Percentiles rank a stretch among this genome's conserved stretches.
These are phyloP conservation scores for Mus pahari DNA, from an alignment of 2,113 vertebrate species.

Conservation along the genomic window DNA sequence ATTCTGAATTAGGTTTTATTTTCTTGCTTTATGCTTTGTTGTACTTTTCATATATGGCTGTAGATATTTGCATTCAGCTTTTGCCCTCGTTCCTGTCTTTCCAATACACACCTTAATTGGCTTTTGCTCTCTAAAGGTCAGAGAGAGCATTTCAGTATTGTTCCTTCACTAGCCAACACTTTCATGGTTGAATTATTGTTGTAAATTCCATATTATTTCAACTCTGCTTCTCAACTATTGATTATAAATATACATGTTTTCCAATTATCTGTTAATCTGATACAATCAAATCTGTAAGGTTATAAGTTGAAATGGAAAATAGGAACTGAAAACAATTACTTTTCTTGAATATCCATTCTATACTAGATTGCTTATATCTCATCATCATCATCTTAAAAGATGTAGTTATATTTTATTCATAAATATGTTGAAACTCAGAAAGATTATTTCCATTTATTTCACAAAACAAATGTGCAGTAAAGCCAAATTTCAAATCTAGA, in stretches of 20 bases:
- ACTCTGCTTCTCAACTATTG: conserved; percentile 13
- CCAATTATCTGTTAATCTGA: conserved; percentile 6
- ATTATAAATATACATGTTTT: conserved; percentile 47
- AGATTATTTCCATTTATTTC: conserved; percentile 44
- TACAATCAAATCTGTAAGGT: conserved; percentile 22
- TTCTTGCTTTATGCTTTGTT: conserved; percentile 3
- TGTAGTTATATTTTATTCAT: conserved; percentile 57
- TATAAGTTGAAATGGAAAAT: conserved; percentile 3
- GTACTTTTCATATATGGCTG: neutral
- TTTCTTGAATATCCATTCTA: conserved; percentile 1
- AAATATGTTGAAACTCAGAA: conserved; percentile 9
- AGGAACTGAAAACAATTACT: neutral
- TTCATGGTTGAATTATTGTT: neutral
- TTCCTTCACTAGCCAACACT: neutral
- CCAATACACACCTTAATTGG: neutral
- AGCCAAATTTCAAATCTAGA: conserved; percentile 30
- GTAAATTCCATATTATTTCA: neutral
- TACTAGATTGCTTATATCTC: neutral
- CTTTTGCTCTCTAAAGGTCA: neutral
- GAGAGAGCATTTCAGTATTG: neutral
- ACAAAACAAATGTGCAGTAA: conserved; percentile 7
- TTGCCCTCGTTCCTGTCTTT: neutral
- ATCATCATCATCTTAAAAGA: neutral
- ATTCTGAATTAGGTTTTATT: conserved; percentile 45
- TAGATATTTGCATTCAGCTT: neutral